Base-by-base conservation (phyloP, 2,113 vertebrate genomes). In the Regulus satrapa region DNA sequence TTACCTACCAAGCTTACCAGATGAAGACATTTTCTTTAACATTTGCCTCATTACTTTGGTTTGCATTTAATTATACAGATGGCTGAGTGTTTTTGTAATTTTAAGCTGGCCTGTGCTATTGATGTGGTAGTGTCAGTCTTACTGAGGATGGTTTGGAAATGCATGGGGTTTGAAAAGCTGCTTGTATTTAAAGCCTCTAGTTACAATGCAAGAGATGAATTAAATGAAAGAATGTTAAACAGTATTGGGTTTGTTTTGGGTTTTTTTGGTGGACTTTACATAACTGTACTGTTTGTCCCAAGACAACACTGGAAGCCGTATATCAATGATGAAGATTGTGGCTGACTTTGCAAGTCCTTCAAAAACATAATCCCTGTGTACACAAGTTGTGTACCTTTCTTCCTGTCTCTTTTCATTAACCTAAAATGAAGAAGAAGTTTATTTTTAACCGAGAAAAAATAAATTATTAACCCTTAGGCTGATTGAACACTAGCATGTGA, bases 101-200 rank as follows among this genome's bases (percentile, higher is more conserved):
- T 93, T 94, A 95, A 97, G 95, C 54, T 85, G 84, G 52, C 41
- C 91, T 91, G 46, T 73, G 81, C 52, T 87, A 61, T 91, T 92
- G 89, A 91, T 96, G 95, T 91, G 84, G 93, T 82, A 61, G 74
- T 93, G 91, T 91, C 77, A 58, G 31, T 94, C 81, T 88, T 78
- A 94, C 69, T 45, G 74, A 91, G 66, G 54, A 58, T 94, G 84
- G 62, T 87, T 96, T 92, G 84, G 81, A 95, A 89, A 82, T 51
- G 43, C 45, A 76, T 18, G 29, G 40, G 48, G 31, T 79, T 92
- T 90, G 61, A 95, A 89, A 94, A 77, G 51, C 63, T 92, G 68
- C 54, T 83, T 82, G 62, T 43, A 79, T 79, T 89, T 87, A 87
- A 95, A 87, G 62, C 77, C 4, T 1, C 31, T 75, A 45, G 45